A percentile compares a stretch with the other conserved stretches of the same genome.
Evolutionary conservation across 2,888 invertebrate genomes (phyloP).

Genomic region (Drosophila monieri): DNA sequence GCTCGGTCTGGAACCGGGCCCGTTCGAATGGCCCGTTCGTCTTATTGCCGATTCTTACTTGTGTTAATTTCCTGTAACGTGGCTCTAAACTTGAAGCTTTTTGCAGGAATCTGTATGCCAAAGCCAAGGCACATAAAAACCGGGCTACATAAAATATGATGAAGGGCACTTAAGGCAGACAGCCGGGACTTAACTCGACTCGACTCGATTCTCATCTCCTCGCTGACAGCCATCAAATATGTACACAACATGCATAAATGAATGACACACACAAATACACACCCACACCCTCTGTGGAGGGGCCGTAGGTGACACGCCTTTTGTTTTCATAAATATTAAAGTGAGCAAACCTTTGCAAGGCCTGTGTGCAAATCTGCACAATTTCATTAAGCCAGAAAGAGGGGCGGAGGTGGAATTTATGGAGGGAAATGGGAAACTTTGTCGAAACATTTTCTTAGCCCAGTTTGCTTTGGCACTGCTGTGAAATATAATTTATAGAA

Average conservation of each 20-base stretch:
- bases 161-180: slow-evolving; percentile 69
- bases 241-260: slow-evolving; percentile 71
- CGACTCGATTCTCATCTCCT: slow-evolving; percentile 25
- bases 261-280: slow-evolving; percentile 50
- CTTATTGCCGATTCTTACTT: slow-evolving; percentile 67
- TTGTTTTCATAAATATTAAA: slow-evolving; percentile 74
- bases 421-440: slow-evolving; percentile 29
- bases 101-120: slow-evolving; percentile 65
- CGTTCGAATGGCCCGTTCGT: slow-evolving; percentile 19
- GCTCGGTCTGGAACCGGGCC: slow-evolving; percentile 33
- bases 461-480: slow-evolving; percentile 25
- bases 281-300: slow-evolving; percentile 5
- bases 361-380: slow-evolving; percentile 33
- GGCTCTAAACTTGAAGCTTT: slow-evolving; percentile 50
- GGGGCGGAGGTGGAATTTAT: slow-evolving; percentile 10
- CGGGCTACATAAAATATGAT: slow-evolving; percentile 71
- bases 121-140: slow-evolving; percentile 58
- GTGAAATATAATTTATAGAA: slow-evolving; percentile 50
- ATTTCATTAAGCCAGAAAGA: slow-evolving; percentile 30
- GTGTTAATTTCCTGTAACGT: slow-evolving; percentile 71
- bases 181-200: slow-evolving; percentile 13
- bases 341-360: slow-evolving; percentile 50
- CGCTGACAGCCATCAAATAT: slow-evolving; percentile 73
- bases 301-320: slow-evolving; percentile 45
- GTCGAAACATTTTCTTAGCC: slow-evolving; percentile 54